A percentile compares a stretch with the other conserved stretches of the same genome.
Evolutionary conservation across 2,888 invertebrate species (phyloP).

Genomic region (Cheilosia variabilis): DNA sequence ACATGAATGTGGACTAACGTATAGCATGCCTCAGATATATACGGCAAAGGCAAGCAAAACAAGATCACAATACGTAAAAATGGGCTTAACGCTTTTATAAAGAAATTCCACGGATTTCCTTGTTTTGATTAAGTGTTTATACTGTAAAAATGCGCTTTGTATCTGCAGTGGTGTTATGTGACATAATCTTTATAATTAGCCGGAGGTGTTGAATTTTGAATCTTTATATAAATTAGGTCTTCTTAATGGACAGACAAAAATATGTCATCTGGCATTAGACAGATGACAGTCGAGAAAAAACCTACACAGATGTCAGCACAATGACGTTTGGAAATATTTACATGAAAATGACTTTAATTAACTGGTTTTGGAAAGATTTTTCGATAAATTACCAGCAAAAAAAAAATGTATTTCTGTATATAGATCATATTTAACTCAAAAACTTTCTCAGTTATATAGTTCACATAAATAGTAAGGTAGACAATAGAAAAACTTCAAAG

Average conservation of each 20-base stretch:
- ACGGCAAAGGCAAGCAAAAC: slow-evolving; percentile 12
- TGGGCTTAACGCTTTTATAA: slow-evolving; percentile 15
- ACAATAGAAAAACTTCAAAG: no score
- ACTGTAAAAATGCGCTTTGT: slow-evolving; percentile 15
- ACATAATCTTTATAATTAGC: slow-evolving; percentile 38
- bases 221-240: background rate
- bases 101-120: slow-evolving; percentile 30
- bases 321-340: background rate
- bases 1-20: slow-evolving; percentile 36
- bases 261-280: background rate
- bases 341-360: no score
- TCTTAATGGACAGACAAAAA: background rate
- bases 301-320: background rate
- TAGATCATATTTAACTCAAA: no score
- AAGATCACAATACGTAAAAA: background rate
- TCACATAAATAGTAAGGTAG: no score
- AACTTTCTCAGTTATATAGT: no score
- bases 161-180: background rate
- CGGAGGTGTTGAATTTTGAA: slow-evolving; percentile 12
- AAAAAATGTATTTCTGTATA: no score
- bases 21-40: slow-evolving; percentile 12
- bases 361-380: background rate
- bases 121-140: slow-evolving; percentile 31
- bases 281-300: background rate
- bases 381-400: no score